These are phyloP conservation scores for Ceramica pisi DNA, from an alignment of 2,888 invertebrate species.

Conservation along the genomic window DNA sequence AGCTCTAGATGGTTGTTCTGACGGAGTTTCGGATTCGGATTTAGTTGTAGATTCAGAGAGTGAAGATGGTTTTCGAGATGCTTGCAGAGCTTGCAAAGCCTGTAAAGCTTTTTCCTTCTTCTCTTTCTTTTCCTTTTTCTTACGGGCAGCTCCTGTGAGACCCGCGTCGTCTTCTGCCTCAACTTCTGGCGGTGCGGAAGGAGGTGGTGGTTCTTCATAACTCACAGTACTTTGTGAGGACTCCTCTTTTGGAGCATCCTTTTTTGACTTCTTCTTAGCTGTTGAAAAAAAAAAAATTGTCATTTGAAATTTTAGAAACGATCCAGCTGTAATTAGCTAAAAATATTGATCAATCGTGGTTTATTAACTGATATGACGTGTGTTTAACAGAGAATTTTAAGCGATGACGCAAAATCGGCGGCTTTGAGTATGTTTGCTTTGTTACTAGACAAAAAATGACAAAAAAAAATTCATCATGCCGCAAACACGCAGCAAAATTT, in stretches of 20 bases:
- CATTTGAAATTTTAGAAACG: background rate
- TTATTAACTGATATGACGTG: no score
- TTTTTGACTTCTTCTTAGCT: conserved; percentile 69
- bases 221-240: conserved; percentile 30
- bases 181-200: conserved; percentile 31
- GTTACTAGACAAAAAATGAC: background rate
- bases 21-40: conserved; percentile 22
- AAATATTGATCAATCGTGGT: no score
- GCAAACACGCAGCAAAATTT: conserved; percentile 13
- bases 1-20: conserved; percentile 38
- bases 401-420: background rate
- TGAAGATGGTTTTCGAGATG: conserved; percentile 39
- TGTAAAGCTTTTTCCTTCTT: conserved; percentile 68
- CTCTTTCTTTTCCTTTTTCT: conserved; percentile 62
- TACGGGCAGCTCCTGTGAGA: conserved; percentile 58
- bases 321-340: background rate
- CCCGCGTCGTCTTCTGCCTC: conserved; percentile 48
- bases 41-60: conserved; percentile 32
- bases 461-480: background rate
- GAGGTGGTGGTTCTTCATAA: conserved; percentile 51
- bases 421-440: background rate
- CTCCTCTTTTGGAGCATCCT: conserved; percentile 53
- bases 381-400: background rate
- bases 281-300: conserved; percentile 3
- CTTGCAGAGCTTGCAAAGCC: conserved; percentile 44